phyloP scores from a whole-genome alignment of 2,888 invertebrate genomes.

The Limnephilus rhombicus region DNA sequence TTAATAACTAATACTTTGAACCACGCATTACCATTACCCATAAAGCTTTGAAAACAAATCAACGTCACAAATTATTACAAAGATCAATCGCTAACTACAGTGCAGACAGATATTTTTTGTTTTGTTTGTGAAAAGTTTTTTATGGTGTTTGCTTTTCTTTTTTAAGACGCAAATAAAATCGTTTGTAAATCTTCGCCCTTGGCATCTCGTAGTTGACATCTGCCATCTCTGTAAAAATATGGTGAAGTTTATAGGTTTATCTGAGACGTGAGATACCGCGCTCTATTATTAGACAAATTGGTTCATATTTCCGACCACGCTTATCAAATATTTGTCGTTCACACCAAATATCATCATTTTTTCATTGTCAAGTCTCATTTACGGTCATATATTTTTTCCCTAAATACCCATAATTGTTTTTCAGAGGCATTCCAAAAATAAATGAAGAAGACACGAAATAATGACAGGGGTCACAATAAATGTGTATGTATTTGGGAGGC shows the following conservation, averaged over 20 bases:
- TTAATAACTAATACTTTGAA: too few species aligned
- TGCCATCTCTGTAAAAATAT: slow-evolving; percentile 12
- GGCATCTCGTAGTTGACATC: neutral
- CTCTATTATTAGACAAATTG: neutral
- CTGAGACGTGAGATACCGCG: neutral
- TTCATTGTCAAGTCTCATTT: neutral
- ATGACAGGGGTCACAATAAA: neutral
- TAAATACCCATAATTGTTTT: neutral
- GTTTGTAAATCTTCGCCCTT: neutral
- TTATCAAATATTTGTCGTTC: neutral
- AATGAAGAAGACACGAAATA: neutral
- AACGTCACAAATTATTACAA: neutral
- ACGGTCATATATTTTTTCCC: neutral
- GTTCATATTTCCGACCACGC: neutral
- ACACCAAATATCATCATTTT: neutral
- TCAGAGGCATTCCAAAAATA: neutral
- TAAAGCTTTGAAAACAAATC: neutral
- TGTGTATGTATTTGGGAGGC: too few species aligned
- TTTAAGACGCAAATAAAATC: neutral
- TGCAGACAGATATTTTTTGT: neutral
- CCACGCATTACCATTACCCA: too few species aligned
- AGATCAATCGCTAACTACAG: too few species aligned
- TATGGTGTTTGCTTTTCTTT: neutral
- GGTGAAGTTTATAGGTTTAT: neutral
- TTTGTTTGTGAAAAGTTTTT: neutral